phyloP scores from a whole-genome alignment of 1,140 invertebrate species.

The Formica exsecta region DNA sequence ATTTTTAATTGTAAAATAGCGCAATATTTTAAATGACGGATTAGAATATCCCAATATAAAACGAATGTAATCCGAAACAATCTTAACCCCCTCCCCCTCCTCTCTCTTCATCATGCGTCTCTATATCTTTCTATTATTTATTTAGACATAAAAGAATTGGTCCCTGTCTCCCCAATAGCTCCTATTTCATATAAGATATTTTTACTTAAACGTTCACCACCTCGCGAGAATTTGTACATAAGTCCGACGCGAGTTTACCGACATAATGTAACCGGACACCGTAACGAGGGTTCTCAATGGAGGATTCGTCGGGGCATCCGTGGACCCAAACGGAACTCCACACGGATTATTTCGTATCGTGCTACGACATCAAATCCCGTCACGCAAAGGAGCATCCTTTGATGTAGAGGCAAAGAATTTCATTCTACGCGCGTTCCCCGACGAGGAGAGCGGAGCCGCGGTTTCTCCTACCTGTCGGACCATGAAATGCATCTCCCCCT shows the following conservation, averaged over 20 bases:
- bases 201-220: slow-evolving; percentile 1
- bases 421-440: slow-evolving; percentile 35
- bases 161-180: not conserved
- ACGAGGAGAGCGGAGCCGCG: slow-evolving; percentile 21
- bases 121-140: not conserved
- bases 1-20: not conserved
- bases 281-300: slow-evolving; percentile 33
- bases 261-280: slow-evolving; percentile 57
- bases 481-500: slow-evolving; percentile 26
- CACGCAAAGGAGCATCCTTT: slow-evolving; percentile 18
- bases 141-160: not conserved
- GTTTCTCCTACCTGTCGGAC: slow-evolving; percentile 56
- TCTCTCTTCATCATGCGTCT: too few species aligned
- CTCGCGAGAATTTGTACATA: slow-evolving; percentile 20
- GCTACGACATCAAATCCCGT: slow-evolving; percentile 17
- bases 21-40: not conserved
- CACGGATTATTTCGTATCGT: slow-evolving; percentile 18
- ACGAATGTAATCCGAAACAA: not conserved
- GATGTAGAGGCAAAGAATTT: slow-evolving; percentile 18
- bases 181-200: slow-evolving; percentile 20
- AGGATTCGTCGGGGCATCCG: not conserved
- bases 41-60: not conserved
- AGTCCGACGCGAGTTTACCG: slow-evolving; percentile 37
- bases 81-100: not conserved
- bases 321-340: slow-evolving; percentile 3